Base-by-base conservation (phyloP, 2,113 vertebrate species). In the Hippocampus comes region DNA sequence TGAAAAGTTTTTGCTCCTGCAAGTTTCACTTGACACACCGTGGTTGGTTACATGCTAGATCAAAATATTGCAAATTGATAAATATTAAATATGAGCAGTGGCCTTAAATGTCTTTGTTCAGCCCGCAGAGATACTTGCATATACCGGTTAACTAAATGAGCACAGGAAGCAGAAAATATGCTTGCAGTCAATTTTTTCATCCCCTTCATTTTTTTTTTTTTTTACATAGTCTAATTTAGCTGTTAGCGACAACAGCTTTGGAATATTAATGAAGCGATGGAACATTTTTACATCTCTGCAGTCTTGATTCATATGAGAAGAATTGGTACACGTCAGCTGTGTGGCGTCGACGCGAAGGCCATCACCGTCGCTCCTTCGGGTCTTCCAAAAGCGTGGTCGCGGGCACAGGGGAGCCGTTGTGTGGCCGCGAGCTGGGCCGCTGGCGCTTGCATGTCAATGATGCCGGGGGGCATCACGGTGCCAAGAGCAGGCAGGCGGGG, bases 401-500 rank as follows among this genome's bases (percentile, higher is more conserved):
- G 80, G 79, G 82, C 87, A 88, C 82, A 87, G 88, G 68, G 43
- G 81, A 82, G 84, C 84, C 80, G 68, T 86, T 86, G 78, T 83
- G 78, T 79, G 72, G 68, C 70, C 74, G 74, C 25, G 63, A 68
- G 82, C 80, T 80, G 61, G 30, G 76, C 78, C 87, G 82, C 85
- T 81, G 83, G 57, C 60, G 74, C 64, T 48, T 86, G 87, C 85
- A 89, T 90, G 86, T 80, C 81, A 89, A 89, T 89, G 84, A 88
- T 55, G 79, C 70, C 73, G 7, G 15, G n/a, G 64, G 63, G 43
- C 59, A 23, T 59, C 30, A 15, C 41, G 43, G 17, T 68, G 80
- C 80, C 80, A 76, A 77, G 79, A 78, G 15, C 46, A 9, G 73
- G 68, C 63, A 25, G 75, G 72, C 63, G 66, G 68, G 72, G 77